Evolutionary conservation across 1,140 invertebrate genomes (phyloP), one percentile per base, ranked within the genome.

Genomic region (Diploscapter pachys): DNA sequence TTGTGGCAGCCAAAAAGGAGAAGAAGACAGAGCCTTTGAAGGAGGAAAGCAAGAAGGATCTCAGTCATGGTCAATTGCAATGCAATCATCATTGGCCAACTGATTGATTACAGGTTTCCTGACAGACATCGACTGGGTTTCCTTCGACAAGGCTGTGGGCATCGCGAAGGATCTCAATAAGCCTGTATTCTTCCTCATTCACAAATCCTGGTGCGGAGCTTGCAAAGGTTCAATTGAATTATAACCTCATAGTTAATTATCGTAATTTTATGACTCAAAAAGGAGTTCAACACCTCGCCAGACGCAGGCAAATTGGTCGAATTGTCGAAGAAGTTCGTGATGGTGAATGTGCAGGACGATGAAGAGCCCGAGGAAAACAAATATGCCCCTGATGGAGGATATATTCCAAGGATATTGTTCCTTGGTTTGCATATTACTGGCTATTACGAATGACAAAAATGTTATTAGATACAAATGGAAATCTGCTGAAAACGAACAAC

Each of bases 171-270:
- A 85, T 52, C 57, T 80, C 13, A 78, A 84, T 68, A 85, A 85
- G 63, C 83, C 83, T 8, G 81, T 85, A 56, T 85, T 84, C 72
- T 73, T 84, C 66, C 80, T 84, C 48, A 79, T 84, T 31, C 84
- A 85, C 71, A 84, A 84, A 65, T 81, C 83, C 49, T 84, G 83
- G 83, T 84, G 83, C 63, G 82, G 83, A 57, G 83, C 83, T 54
- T 84, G 83, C 80, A 80, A 84, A 76, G 51, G 82, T 83, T 54
- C 57, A 62, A 5, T 31, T 52, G 9, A 48, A 31, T 11, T 50
- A 61, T 3, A 53, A 62, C 54, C 59, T 69, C 6, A n/a, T 56
- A 49, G 13, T n/a, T 48, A 4, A 55, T 48, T 49, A 65, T 48
- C 63, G 9, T 53, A 3, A 59, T 79, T 82, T 80, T 55, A 83